phyloP scores from a whole-genome alignment of 1,140 invertebrate genomes.

The Euura saliciscinereae region DNA sequence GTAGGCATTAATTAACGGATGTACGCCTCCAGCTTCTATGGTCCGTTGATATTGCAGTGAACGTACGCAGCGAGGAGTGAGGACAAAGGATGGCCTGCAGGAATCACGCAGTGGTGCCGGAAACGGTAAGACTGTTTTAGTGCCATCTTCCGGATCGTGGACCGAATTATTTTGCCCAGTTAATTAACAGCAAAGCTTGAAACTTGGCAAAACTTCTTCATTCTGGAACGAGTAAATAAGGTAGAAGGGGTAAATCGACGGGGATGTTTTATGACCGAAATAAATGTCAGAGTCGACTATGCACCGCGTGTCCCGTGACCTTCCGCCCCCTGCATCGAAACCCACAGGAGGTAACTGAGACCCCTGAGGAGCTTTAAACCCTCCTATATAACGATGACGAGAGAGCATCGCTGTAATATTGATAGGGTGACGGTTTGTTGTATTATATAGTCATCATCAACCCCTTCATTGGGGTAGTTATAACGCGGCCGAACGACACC shows the following conservation, averaged over 20 bases:
- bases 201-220: no score
- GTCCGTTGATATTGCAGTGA: neutral
- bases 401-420: neutral
- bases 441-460: conserved; percentile 7
- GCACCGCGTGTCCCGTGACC: neutral
- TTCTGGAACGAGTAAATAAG: conserved; percentile 27
- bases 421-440: neutral
- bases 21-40: neutral
- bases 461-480: conserved; percentile 6
- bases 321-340: neutral
- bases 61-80: neutral
- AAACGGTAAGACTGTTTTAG: conserved; percentile 37
- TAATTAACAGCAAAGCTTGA: no score
- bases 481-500: neutral
- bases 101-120: neutral
- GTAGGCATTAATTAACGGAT: no score
- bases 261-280: neutral
- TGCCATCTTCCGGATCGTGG: conserved; percentile 44
- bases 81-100: neutral
- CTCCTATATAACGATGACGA: neutral
- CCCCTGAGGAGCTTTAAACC: neutral
- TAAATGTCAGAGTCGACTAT: conserved; percentile 1
- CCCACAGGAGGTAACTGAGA: neutral
- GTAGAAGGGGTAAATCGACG: neutral
- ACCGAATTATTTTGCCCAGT: conserved; percentile 30